Evolutionary conservation across 2,113 vertebrate species (phyloP).

Genomic region (Paradisaea rubra): DNA sequence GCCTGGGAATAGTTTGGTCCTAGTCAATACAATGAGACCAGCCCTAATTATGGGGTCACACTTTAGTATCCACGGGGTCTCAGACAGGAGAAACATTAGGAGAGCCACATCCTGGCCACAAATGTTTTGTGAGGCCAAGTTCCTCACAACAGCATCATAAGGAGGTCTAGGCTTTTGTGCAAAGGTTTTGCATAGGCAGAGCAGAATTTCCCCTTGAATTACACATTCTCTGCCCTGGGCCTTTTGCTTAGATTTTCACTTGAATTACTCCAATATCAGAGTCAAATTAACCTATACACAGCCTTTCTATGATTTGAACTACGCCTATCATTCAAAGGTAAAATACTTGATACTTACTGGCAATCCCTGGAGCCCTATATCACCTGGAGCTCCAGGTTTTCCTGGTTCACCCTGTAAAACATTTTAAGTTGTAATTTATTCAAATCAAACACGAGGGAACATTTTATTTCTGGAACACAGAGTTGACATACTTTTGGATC

Average conservation of each 20-base stretch:
- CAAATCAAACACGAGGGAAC: not conserved
- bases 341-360: conserved; percentile 80
- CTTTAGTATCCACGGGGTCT: not conserved
- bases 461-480: not conserved
- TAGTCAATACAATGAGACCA: not conserved
- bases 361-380: conserved; percentile 86
- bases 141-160: not conserved
- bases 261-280: not conserved
- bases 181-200: not conserved
- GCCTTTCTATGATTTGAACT: not conserved
- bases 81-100: fast-evolving
- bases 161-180: not conserved
- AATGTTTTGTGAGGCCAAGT: fast-evolving
- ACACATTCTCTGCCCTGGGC: not conserved
- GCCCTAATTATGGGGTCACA: not conserved
- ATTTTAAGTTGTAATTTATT: not conserved
- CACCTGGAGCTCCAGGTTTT: conserved; percentile 87
- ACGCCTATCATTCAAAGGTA: not conserved
- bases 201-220: not conserved
- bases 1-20: not conserved
- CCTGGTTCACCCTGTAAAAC: conserved; percentile 83
- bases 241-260: not conserved
- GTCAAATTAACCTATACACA: not conserved
- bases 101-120: not conserved
- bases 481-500: not conserved